These are phyloP conservation scores for Andrena bicolor DNA, from an alignment of 2,888 invertebrate species.

Conservation along the genomic window DNA sequence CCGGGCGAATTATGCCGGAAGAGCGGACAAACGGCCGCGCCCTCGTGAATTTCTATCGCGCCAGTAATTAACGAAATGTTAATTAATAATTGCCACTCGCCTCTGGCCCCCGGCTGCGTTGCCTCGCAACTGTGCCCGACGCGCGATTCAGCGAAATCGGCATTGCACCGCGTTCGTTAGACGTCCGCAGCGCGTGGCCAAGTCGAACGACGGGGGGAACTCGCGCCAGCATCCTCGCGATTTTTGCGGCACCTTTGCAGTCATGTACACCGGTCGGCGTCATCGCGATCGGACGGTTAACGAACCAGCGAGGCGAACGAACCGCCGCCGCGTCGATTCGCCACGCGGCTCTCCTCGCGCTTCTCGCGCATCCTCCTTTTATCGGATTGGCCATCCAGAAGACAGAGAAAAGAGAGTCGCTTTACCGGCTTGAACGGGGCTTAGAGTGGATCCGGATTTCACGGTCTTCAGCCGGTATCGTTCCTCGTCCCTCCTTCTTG, in stretches of 20 bases:
- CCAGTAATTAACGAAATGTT: constrained; percentile 79
- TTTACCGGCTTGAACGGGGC: constrained; percentile 62
- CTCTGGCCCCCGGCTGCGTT: constrained; percentile 35
- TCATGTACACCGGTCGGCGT: constrained; percentile 45
- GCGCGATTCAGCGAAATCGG: constrained; percentile 34
- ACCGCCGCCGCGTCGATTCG: constrained; percentile 69
- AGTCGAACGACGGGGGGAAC: constrained; percentile 14
- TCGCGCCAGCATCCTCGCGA: constrained; percentile 23
- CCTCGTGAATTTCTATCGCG: constrained; percentile 59
- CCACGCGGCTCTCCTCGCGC: constrained; percentile 73
- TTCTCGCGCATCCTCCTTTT: constrained; percentile 72
- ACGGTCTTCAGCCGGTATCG: constrained; percentile 75
- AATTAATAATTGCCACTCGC: constrained; percentile 77
- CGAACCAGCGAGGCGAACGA: constrained; percentile 74
- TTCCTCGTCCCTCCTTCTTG: constrained; percentile 50
- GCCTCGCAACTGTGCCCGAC: constrained; percentile 10
- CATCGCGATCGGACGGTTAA: constrained; percentile 74
- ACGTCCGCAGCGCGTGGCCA: constrained; percentile 16
- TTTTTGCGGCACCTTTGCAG: constrained; percentile 68
- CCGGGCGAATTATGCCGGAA: constrained; percentile 66
- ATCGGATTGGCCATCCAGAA: constrained; percentile 70
- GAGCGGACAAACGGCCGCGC: constrained; percentile 48
- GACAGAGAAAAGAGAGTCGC: constrained; percentile 60
- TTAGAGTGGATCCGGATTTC: constrained; percentile 73
- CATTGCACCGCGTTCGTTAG: constrained; percentile 10